These are phyloP conservation scores for Daubentonia madagascariensis DNA, from an alignment of 2,113 vertebrate species.

Conservation along the genomic window DNA sequence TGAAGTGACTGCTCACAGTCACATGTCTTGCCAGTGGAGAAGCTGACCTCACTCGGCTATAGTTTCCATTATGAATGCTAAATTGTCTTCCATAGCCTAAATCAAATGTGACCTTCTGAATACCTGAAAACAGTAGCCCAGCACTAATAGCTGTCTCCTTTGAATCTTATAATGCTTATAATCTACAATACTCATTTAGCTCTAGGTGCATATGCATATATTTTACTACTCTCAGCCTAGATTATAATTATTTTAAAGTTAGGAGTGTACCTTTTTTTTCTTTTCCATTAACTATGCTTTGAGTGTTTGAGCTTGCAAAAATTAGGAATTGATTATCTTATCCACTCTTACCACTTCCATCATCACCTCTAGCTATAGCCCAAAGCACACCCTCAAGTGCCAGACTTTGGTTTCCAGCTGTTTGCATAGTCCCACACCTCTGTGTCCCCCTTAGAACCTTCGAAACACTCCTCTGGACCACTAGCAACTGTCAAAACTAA, in stretches of 20 bases:
- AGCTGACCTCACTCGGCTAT: not conserved
- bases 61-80: not conserved
- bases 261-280: not conserved
- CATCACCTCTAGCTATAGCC: not conserved
- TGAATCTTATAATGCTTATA: not conserved
- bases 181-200: not conserved
- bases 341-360: not conserved
- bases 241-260: conserved; percentile 14
- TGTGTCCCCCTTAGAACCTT: not conserved
- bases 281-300: not conserved
- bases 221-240: not conserved
- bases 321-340: not conserved
- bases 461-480: not conserved
- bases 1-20: not conserved
- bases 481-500: not conserved
- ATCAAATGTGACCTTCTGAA: not conserved
- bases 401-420: not conserved
- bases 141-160: not conserved
- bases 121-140: not conserved
- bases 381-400: not conserved
- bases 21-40: not conserved
- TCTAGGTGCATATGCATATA: not conserved
- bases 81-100: not conserved
- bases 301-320: not conserved
- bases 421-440: not conserved